Base-by-base conservation (phyloP, 2,797 vertebrate genomes). In the Protonibea diacanthus region DNA sequence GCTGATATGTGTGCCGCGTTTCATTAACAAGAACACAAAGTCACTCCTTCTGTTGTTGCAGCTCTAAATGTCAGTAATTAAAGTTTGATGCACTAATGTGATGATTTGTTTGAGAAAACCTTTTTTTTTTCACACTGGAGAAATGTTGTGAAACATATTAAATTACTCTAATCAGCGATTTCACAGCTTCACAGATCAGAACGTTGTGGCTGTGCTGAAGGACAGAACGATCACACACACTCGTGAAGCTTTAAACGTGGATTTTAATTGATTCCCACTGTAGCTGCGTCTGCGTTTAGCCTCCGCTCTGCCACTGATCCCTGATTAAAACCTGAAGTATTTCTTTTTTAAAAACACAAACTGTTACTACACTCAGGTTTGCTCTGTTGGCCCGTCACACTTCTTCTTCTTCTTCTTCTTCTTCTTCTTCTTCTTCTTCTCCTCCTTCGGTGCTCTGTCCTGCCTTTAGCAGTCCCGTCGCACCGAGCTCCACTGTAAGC, bases 381-480 rank as follows among this genome's bases (percentile, higher is more conserved):
- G 25, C 25, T 25, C 25, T 27, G 25, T 27, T 3, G 25, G 25
- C 25, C 25, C 25, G 71, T 53, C 15, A 2, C 11, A 12, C 29
- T 33, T 33, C 29, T 33, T 33, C 29, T 33, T 7, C 29, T 33
- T 7, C 29, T 33, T 7, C 33, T 33, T 8, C 33, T 33, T 33
- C 33, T 33, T 7, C 33, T 33, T 33, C 33, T 8, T 8, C 33
- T 8, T 33, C 29, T 8, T 1, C 33, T 33, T 33, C 53, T 3
- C 2, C 64, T 20, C 27, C 33, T 49, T 12, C 15, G 1, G 17
- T 2, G 51, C 57, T 68, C 71, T 11, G 77, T 72, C 74, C 82
- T 29, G 84, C 74, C 62, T 44, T n/a, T 76, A 38, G 66, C 77
- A 18, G 67, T 80, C 83, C 73, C 76, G 1, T 33, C 0, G 62